These are phyloP conservation scores for Coptotermes formosanus DNA, from an alignment of 1,140 invertebrate species.

Conservation along the genomic window DNA sequence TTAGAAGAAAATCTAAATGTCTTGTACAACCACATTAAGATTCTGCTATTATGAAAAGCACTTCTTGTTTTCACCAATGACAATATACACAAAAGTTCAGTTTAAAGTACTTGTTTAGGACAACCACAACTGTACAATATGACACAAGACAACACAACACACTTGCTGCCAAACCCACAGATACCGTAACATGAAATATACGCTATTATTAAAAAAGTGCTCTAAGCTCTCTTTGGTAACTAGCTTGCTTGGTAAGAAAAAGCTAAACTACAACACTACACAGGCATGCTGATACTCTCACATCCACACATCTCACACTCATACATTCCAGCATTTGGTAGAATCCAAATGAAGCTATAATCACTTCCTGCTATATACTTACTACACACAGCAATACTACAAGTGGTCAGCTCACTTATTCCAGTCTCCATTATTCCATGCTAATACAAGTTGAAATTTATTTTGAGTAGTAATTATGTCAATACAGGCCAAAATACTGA, in stretches of 20 bases:
- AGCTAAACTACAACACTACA: background rate
- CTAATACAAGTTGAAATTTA: no score
- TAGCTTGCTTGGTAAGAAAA: conserved; percentile 4
- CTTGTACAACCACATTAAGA: background rate
- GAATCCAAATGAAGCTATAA: no score
- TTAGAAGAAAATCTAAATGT: background rate
- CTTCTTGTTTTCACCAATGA: background rate
- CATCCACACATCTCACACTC: background rate
- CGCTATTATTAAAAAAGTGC: conserved; percentile 10
- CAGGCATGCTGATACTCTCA: background rate
- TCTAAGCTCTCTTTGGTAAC: conserved; percentile 15
- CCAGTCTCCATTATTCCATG: no score
- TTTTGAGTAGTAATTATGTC: no score
- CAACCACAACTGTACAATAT: background rate
- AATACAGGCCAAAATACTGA: no score
- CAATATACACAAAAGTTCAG: background rate
- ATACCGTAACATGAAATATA: background rate
- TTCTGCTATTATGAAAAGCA: background rate
- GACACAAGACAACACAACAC: background rate
- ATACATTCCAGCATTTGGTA: background rate
- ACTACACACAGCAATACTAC: no score
- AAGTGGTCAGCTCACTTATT: no score
- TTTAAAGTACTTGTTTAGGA: background rate
- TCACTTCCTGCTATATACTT: no score
- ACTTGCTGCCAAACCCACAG: background rate